A percentile compares a stretch with the other conserved stretches of the same genome.
phyloP scores from a whole-genome alignment of 2,888 invertebrate genomes.

The Plebejus argus region DNA sequence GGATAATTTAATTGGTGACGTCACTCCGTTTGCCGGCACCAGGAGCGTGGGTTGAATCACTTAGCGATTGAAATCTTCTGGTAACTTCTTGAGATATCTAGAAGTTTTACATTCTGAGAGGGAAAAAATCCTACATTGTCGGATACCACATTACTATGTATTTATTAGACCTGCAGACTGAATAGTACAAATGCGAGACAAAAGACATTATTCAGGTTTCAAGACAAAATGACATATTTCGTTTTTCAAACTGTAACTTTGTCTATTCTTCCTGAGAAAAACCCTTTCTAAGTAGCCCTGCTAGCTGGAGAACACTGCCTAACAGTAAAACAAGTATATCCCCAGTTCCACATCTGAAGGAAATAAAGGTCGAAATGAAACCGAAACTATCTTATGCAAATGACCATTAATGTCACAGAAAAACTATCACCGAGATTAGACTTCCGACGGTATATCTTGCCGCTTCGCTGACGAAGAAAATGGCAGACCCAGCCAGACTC shows the following conservation, averaged over 20 bases:
- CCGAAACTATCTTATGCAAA: slow-evolving; percentile 17
- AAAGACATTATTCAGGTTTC: too few relatives aligned
- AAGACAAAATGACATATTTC: too few relatives aligned
- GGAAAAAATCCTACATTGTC: not conserved
- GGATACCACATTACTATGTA: not conserved
- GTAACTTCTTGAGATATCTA: not conserved
- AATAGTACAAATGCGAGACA: too few relatives aligned
- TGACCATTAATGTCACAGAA: slow-evolving; percentile 27
- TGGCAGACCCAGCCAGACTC: slow-evolving; percentile 35
- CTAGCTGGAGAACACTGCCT: not conserved
- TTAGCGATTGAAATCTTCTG: slow-evolving; percentile 22
- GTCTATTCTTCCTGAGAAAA: too few relatives aligned
- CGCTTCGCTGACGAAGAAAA: slow-evolving; percentile 41
- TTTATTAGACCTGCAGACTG: too few relatives aligned
- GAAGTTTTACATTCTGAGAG: not conserved
- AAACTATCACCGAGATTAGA: slow-evolving; percentile 28
- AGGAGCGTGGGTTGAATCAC: slow-evolving; percentile 33
- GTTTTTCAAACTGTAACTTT: too few relatives aligned
- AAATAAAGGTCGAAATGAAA: slow-evolving; percentile 14
- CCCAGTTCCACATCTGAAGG: not conserved
- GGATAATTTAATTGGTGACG: slow-evolving; percentile 48
- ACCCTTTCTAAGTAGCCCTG: too few relatives aligned
- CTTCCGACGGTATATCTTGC: slow-evolving; percentile 34
- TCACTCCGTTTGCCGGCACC: slow-evolving; percentile 44
- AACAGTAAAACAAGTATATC: not conserved